Percentiles rank a stretch among this genome's conserved stretches.
Evolutionary conservation across 2,113 vertebrate species (phyloP).

Genomic region (human (Homo sapiens)): GRCh38 chr3:101984501-101985000

Average conservation of each 20-base stretch:
- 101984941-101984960: not conserved
- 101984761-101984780: not conserved
- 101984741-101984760: not conserved
- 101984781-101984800: not conserved
- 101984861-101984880: not conserved
- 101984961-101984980: not conserved
- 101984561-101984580: constrained; percentile 15
- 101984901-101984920: not conserved
- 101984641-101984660: constrained; percentile 8
- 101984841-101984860: not conserved
- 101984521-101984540: not conserved
- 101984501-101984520: not conserved
- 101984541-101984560: constrained; percentile 31
- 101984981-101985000: not conserved
- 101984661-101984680: constrained; percentile 26
- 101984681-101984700: not conserved
- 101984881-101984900: not conserved
- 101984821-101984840: not conserved
- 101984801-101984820: not conserved
- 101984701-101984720: not conserved
- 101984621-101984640: not conserved
- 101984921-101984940: not conserved
- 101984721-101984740: not conserved
- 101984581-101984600: not conserved
- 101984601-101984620: constrained; percentile 41